Conservation (phyloP, 2,113 vertebrate species). For the Tor tambroides region DNA sequence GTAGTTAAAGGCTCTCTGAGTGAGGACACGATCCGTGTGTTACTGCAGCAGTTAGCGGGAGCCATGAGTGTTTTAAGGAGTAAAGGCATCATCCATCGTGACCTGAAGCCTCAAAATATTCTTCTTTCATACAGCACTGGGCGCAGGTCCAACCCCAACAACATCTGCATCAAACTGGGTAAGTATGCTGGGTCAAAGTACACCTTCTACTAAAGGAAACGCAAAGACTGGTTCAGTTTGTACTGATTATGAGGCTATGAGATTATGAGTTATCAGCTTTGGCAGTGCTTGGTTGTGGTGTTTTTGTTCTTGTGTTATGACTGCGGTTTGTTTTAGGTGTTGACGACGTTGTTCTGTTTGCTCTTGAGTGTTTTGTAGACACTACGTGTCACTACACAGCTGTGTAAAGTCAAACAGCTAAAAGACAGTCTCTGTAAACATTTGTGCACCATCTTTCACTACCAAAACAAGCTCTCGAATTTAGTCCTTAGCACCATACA, state of each 20-base stretch:
- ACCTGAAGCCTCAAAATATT: conserved; percentile 97
- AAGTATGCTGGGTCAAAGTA: conserved; percentile 45
- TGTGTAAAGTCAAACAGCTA: conserved; percentile 18
- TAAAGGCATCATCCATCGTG: conserved; percentile 94
- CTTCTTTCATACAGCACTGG: conserved; percentile 85
- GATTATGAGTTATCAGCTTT: neutral
- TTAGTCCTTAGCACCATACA: neutral
- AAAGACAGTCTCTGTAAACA: neutral
- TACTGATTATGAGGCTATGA: neutral
- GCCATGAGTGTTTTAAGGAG: conserved; percentile 92
- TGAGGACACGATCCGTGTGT: conserved; percentile 94
- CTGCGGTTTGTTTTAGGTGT: neutral
- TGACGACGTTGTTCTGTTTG: conserved; percentile 12
- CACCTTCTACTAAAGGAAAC: neutral
- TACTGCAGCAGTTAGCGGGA: conserved; percentile 92
- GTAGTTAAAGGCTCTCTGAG: conserved; percentile 91
- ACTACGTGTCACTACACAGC: conserved; percentile 4
- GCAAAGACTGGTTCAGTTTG: neutral
- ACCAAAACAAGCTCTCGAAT: neutral
- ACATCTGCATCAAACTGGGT: conserved; percentile 93
- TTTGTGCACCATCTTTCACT: neutral
- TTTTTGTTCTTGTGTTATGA: conserved; percentile 17
- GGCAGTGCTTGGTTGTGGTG: neutral
- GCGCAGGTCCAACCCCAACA: conserved; percentile 84
- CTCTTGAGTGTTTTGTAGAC: neutral